phyloP scores from a whole-genome alignment of 1,140 invertebrate species.

The Oryzaephilus surinamensis region DNA sequence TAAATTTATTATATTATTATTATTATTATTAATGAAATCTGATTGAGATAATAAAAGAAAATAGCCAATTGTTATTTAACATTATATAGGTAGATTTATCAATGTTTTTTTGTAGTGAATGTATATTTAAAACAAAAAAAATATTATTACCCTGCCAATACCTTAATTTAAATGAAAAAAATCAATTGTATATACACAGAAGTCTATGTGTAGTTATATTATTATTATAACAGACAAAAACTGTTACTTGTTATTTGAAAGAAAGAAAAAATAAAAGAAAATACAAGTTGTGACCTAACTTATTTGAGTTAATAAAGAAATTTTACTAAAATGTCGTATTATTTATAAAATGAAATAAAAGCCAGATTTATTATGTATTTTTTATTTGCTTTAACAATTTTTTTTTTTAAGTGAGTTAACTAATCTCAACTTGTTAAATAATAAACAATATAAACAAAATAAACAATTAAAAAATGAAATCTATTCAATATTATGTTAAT shows the following conservation, averaged over 20 bases:
- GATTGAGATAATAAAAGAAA: no score
- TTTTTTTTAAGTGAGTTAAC: no score
- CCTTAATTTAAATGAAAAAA: conserved; percentile 13
- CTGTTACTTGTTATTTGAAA: conserved; percentile 35
- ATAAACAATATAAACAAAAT: no score
- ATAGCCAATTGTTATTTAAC: conserved; percentile 33
- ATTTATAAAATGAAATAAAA: no score
- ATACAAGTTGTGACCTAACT: conserved; percentile 34
- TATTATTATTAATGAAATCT: conserved; percentile 3
- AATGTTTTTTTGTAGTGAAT: conserved; percentile 37
- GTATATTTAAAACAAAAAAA: conserved; percentile 32
- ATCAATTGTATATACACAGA: conserved; percentile 29
- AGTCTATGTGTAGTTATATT: conserved; percentile 32
- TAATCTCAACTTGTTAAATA: no score
- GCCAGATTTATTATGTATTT: no score
- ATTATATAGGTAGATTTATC: conserved; percentile 34
- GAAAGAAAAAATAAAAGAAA: no score
- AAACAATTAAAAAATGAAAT: no score
- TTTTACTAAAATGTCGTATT: conserved; percentile 33
- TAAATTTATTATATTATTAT: conserved; percentile 22
- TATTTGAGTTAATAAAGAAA: conserved; percentile 36
- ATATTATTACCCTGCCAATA: conserved; percentile 17
- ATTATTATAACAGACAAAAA: conserved; percentile 27
- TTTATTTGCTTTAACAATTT: no score
- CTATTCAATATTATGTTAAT: no score